Evolutionary conservation across 2,888 invertebrate species (phyloP).

Genomic region (Leptinotarsa tumamoca): DNA sequence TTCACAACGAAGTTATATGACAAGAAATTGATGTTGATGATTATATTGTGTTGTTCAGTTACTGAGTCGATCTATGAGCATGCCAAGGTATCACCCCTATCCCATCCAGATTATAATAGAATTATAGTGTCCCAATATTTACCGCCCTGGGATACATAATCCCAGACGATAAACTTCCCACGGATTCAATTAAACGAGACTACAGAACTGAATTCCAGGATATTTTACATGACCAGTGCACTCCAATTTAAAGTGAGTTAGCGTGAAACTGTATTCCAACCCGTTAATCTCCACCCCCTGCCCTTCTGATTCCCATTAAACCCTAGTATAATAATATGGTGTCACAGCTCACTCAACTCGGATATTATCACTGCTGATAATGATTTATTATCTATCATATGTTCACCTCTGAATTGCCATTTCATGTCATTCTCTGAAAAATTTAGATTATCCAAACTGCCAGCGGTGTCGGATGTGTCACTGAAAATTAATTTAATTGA

Average conservation of each 20-base stretch:
- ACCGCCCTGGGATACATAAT: conserved; percentile 28
- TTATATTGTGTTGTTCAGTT: background rate
- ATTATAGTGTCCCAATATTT: conserved; percentile 28
- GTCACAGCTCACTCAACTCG: conserved; percentile 38
- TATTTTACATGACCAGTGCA: conserved; percentile 41
- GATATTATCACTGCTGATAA: conserved; percentile 35
- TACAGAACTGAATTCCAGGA: conserved; percentile 39
- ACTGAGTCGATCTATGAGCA: background rate
- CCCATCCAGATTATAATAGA: background rate
- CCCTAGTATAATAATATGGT: conserved; percentile 44
- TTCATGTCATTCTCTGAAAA: background rate
- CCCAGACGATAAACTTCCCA: conserved; percentile 33
- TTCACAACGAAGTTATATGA: background rate
- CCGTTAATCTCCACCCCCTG: conserved; percentile 35
- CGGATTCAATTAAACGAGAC: conserved; percentile 39
- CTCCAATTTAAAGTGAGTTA: conserved; percentile 38
- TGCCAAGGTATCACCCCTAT: background rate
- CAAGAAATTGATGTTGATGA: background rate
- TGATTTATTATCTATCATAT: background rate
- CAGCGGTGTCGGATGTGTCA: too few relatives aligned
- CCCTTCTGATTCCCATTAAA: conserved; percentile 46
- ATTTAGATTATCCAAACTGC: background rate
- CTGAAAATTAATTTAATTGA: too few relatives aligned
- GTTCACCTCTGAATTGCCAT: background rate
- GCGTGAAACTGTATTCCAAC: conserved; percentile 38